Evolutionary conservation across 2,797 vertebrate species (phyloP).

Genomic region (Momotus momota): DNA sequence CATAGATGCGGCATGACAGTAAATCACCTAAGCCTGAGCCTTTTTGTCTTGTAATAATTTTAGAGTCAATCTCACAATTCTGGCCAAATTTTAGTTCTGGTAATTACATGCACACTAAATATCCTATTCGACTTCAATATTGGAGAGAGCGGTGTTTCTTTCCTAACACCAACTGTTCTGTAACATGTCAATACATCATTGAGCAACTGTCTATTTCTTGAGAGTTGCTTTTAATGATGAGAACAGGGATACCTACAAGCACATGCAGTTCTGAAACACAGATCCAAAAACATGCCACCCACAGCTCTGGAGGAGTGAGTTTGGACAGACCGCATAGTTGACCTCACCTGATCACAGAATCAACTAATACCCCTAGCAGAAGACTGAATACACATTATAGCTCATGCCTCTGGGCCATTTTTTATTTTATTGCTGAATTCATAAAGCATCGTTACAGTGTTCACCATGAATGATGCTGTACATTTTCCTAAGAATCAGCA

Average conservation of each 20-base stretch:
- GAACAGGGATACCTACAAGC: background rate
- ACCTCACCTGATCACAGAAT: background rate
- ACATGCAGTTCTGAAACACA: background rate
- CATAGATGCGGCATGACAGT: accelerated
- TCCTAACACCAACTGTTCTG: constrained; percentile 22
- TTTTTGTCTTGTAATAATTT: background rate
- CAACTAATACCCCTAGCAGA: background rate
- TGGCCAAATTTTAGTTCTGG: background rate
- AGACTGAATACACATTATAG: background rate
- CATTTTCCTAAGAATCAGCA: background rate
- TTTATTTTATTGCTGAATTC: background rate
- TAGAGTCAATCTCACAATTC: background rate
- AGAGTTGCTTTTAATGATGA: background rate
- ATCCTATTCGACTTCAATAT: background rate
- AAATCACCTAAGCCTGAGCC: background rate
- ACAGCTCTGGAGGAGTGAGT: background rate
- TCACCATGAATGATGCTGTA: background rate
- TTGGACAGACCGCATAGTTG: background rate
- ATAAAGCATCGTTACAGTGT: background rate
- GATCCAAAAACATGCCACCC: background rate
- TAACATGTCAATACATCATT: background rate
- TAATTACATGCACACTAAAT: background rate
- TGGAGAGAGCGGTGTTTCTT: background rate
- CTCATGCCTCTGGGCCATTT: background rate
- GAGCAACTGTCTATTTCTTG: background rate